These are phyloP conservation scores for Temnothorax unifasciatus DNA, from an alignment of 2,888 invertebrate species.

Conservation along the genomic window DNA sequence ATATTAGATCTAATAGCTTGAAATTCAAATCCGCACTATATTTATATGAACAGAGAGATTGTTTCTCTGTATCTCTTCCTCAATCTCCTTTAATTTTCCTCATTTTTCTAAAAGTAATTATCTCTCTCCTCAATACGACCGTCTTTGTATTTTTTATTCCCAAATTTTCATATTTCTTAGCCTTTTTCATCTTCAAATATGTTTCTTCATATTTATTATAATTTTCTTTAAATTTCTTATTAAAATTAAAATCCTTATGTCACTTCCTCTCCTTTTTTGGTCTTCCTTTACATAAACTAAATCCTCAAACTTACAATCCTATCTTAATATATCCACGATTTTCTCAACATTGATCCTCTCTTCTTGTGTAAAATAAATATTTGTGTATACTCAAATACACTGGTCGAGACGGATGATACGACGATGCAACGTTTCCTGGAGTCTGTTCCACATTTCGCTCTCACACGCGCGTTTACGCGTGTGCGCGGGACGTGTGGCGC, in stretches of 20 bases:
- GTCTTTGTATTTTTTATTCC: background rate
- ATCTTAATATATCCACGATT: background rate
- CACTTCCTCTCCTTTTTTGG: background rate
- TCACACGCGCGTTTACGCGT: background rate
- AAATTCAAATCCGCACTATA: background rate
- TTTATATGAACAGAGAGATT: background rate
- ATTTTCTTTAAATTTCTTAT: background rate
- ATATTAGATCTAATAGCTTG: background rate
- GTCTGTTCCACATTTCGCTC: slow-evolving; percentile 16
- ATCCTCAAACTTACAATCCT: background rate
- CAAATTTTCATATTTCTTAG: background rate
- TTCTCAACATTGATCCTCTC: background rate
- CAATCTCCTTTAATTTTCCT: background rate
- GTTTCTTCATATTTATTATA: background rate
- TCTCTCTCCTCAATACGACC: background rate
- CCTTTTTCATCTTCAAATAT: background rate
- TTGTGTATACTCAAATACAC: background rate
- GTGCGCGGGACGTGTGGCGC: background rate
- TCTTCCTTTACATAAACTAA: background rate
- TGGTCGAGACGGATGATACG: background rate
- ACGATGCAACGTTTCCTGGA: slow-evolving; percentile 16
- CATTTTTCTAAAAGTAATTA: background rate
- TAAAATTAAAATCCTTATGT: slow-evolving; percentile 3
- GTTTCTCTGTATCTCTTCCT: background rate
- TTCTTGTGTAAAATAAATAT: background rate